Evolutionary conservation across 1,140 invertebrate genomes (phyloP), one percentile per base, ranked within the genome.

Genomic region (Lasioglossum baleicum): DNA sequence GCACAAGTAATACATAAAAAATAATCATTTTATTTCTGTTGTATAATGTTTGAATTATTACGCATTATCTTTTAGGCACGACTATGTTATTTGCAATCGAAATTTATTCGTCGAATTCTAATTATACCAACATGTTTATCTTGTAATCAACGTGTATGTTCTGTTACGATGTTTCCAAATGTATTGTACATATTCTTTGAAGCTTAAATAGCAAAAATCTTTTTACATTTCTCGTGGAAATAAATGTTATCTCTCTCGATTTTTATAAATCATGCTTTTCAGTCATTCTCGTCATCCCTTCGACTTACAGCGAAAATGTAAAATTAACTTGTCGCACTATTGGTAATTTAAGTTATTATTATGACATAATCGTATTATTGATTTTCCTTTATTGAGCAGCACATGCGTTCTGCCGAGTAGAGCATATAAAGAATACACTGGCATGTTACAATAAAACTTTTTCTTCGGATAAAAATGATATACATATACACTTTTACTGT

Each of bases 391-490:
- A 65, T 60, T 71, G 63, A 72, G 61, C 76, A 79, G 70, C 48
- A 79, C 70, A 79, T 79, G 70, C 61, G 61, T 73, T 61, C 56
- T 83, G 67, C 72, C 67, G 10, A 68, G 44, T 48, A 35, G 67
- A 61, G 75, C 83, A 82, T 84, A 87, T 70, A 81, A 79, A 51
- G 82, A 79, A 84, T 80, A 35, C 56, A 80, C 83, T 79, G 61
- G 40, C 35, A 26, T 72, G 53, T 56, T 65, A 79, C 31, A 73
- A 26, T 73, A 73, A 73, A 77, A 79, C 76, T 56, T 78, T 78
- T 78, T 48, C n/a, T 74, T 81, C 71, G 76, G 88, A 89, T 86
- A 88, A 89, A 89, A 88, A 82, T 88, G 87, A 77, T 83, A 77
- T 89, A 88, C 20, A 53, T 86, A 78, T 87, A 88, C 87, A 88